Percentiles rank a stretch among this genome's conserved stretches.
These are phyloP conservation scores for Neopipo cinnamomea DNA, from an alignment of 2,113 vertebrate species.

Conservation along the genomic window DNA sequence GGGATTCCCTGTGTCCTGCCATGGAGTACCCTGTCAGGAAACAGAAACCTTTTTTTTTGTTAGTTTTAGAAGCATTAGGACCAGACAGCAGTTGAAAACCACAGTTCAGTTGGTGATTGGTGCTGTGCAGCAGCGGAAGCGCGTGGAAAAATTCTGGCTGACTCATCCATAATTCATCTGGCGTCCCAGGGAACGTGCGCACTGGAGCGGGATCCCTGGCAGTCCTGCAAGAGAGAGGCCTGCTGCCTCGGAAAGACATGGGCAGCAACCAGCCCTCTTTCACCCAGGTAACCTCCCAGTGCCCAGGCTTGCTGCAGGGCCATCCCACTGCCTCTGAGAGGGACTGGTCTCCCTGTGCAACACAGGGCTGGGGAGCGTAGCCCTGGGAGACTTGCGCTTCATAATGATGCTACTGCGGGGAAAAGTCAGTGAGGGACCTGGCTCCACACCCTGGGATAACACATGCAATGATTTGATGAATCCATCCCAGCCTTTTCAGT, in stretches of 20 bases:
- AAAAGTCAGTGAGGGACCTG: not conserved
- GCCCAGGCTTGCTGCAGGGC: fast-evolving
- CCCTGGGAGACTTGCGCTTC: not conserved
- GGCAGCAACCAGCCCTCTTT: not conserved
- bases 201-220: not conserved
- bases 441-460: not conserved
- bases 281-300: not conserved
- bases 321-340: not conserved
- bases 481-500: not conserved
- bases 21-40: not conserved
- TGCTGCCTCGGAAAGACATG: fast-evolving
- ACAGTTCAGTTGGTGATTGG: not conserved
- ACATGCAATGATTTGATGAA: fast-evolving
- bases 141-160: not conserved
- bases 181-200: fast-evolving
- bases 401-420: not conserved
- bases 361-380: not conserved
- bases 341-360: not conserved
- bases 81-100: not conserved
- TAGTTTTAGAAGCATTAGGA: not conserved
- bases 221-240: not conserved
- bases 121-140: not conserved
- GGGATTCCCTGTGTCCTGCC: not conserved
- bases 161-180: conserved; percentile 15
- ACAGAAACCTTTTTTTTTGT: not conserved